Conservation (phyloP, 2,113 vertebrate species). For the Platichthys stellatus region DNA sequence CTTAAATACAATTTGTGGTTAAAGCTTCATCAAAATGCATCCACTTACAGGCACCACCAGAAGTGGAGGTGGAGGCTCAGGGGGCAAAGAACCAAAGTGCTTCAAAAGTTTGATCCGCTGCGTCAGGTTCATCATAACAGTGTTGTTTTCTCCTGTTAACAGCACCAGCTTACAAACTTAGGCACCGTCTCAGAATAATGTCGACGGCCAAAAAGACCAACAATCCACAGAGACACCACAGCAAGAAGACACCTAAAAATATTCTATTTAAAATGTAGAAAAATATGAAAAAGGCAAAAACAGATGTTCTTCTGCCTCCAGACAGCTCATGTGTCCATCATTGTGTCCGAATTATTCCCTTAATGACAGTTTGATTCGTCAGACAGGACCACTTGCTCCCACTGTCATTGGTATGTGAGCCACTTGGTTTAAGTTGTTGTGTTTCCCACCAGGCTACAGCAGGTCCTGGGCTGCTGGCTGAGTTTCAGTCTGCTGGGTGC, state of each 20-base stretch:
- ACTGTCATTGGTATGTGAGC: slow-evolving; percentile 39
- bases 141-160: not conserved
- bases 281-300: not conserved
- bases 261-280: not conserved
- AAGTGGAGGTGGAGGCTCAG: slow-evolving; percentile 64
- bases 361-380: slow-evolving; percentile 2
- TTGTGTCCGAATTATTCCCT: slow-evolving; percentile 8
- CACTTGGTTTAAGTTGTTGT: slow-evolving; percentile 29
- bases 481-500: slow-evolving; percentile 65
- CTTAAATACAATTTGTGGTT: no score
- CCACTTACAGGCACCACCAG: slow-evolving; percentile 77
- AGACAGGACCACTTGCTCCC: slow-evolving; percentile 42
- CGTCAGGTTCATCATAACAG: slow-evolving; percentile 65
- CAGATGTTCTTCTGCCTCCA: not conserved
- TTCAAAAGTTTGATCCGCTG: slow-evolving; percentile 73
- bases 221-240: not conserved
- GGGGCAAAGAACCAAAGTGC: slow-evolving; percentile 73
- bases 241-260: not conserved
- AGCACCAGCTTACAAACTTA: not conserved
- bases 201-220: not conserved
- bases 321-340: not conserved
- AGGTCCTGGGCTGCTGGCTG: slow-evolving; percentile 60
- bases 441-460: slow-evolving; percentile 66
- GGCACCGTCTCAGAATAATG: not conserved
- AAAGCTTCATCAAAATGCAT: not conserved